Percentiles rank a stretch among this genome's conserved stretches.
Conservation (phyloP, 23 tunicate species). For the Styela plicata region DNA sequence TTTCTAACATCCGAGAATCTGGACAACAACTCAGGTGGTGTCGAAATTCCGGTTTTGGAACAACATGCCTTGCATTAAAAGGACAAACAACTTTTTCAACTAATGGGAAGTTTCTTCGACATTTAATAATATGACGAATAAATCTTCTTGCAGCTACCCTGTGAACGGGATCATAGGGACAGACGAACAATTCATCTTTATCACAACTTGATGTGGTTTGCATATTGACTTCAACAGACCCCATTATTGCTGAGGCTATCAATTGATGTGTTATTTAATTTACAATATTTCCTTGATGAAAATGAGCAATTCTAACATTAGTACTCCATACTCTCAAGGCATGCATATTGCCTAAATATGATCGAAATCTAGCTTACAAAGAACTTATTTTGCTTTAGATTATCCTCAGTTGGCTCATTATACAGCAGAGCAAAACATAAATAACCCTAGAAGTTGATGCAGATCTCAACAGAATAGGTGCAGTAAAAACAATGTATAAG, state of each 20-base stretch:
- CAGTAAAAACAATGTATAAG: no score
- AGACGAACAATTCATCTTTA: neutral
- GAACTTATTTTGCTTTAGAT: no score
- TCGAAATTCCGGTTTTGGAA: conserved; percentile 20
- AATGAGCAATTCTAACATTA: no score
- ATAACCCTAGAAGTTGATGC: no score
- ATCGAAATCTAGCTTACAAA: no score
- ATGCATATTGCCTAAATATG: no score
- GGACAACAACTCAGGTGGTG: conserved; percentile 15
- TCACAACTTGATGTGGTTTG: neutral
- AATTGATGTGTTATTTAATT: no score
- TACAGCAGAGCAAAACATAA: no score
- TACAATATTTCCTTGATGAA: no score
- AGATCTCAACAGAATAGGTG: no score
- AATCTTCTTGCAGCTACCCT: conserved; percentile 1
- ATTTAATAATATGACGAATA: conserved; percentile 19
- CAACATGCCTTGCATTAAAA: conserved; percentile 23
- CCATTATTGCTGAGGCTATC: neutral
- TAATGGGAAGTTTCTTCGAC: neutral
- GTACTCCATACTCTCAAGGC: no score
- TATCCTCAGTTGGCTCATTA: no score
- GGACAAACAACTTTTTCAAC: conserved; percentile 14
- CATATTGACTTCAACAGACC: neutral
- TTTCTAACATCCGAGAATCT: neutral
- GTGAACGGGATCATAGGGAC: conserved; percentile 7